phyloP scores from a whole-genome alignment of 1,140 invertebrate genomes.

The Mesaphorura yosii region DNA sequence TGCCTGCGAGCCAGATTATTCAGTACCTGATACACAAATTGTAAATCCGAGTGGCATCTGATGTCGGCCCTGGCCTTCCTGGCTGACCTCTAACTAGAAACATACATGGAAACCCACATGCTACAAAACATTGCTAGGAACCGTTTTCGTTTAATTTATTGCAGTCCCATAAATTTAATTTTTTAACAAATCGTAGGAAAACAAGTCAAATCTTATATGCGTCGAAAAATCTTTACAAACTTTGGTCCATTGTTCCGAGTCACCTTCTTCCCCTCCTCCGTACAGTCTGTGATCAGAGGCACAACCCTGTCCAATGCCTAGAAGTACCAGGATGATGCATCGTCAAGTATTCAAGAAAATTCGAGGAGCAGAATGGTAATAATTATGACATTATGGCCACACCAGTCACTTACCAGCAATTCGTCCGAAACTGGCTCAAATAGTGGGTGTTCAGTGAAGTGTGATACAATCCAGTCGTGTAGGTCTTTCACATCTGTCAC shows the following conservation, averaged over 20 bases:
- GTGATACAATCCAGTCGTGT: constrained; percentile 91
- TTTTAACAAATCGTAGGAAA: too few species aligned
- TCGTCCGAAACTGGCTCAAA: constrained; percentile 64
- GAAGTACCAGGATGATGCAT: constrained; percentile 23
- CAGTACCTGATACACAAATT: too few species aligned
- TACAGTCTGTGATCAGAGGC: constrained; percentile 76
- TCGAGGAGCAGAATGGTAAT: constrained; percentile 9
- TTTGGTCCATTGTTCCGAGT: constrained; percentile 88
- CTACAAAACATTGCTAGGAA: not conserved
- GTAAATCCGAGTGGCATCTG: too few species aligned
- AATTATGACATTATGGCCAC: not conserved
- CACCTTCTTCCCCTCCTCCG: constrained; percentile 98
- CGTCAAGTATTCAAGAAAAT: not conserved
- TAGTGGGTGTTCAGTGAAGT: constrained; percentile 82
- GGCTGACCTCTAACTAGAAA: too few species aligned
- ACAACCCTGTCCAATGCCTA: constrained; percentile 72
- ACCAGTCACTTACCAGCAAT: constrained; percentile 52
- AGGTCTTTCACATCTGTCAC: constrained; percentile 96
- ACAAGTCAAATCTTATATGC: constrained; percentile 47
- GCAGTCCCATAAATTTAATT: too few species aligned
- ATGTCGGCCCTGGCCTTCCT: too few species aligned
- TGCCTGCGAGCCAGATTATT: too few species aligned
- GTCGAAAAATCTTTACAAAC: constrained; percentile 77
- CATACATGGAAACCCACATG: too few species aligned
- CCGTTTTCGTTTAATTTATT: not conserved